Evolutionary conservation across 2,888 invertebrate species (phyloP), one percentile per base, ranked within the genome.

Genomic region (Harpalus rufipes): DNA sequence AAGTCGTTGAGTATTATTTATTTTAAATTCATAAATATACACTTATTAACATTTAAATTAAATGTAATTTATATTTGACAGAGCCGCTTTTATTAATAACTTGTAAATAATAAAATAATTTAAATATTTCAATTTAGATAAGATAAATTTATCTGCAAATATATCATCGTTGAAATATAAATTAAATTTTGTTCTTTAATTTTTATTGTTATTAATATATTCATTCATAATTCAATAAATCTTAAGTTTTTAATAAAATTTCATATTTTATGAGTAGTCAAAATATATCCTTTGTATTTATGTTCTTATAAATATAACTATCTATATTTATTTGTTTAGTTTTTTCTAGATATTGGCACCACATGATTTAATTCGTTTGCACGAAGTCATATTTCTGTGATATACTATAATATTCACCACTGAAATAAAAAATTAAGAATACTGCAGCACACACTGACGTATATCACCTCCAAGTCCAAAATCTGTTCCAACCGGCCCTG

Each of bases 391-490:
- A 58, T n/a, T 39, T 16, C 39, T 39, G 14, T 25, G 59, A 16
- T 56, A 78, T 56, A 14, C 58, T 59, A 39, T 41, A 80, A 39
- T 61, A 80, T 81, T 81, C 81, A 63, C 39, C 65, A 81, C 63
- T 18, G 25, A 78, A 63, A 81, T 81, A 81, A 81, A 81, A 81
- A 81, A 82, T 68, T 68, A 82, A 82, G 58, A 63, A 18, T 83
- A 83, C 74, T 83, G 83, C 83, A 83, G 72, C 83, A 83, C 83
- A 74, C 51, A 61, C 74, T 83, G 59, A 74, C 74, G 72, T 74
- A 76, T 59, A 59, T 61, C 59, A 72, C 82, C 72, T 72, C 74
- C 18, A 12, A 72, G 56, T 59, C 68, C 44, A 16, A 83, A 83
- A 74, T 74, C 41, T 32, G 41, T 74, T 72, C 72, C 61, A 83